Base-by-base conservation (phyloP, 2,797 vertebrate species). In the Limosa lapponica region DNA sequence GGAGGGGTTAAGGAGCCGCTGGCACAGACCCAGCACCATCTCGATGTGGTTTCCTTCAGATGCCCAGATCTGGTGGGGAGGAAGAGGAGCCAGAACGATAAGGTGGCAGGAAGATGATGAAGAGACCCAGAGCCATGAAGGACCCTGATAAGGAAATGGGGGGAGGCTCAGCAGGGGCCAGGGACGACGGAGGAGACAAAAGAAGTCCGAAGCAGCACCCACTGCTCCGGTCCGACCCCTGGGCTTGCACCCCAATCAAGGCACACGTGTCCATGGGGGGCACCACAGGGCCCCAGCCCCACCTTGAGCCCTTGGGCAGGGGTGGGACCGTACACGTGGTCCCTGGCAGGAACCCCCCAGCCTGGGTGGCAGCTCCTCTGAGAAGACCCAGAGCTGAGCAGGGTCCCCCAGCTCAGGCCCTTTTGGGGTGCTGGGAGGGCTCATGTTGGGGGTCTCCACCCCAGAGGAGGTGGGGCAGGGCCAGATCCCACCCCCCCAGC, bases 261-360 rank as follows among this genome's bases (percentile, higher is more conserved):
- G 13, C 51, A 41, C 11, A 1, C 0, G 5, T 14, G 43, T 27
- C 43, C 9, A 1, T 4, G 65, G 41, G 55, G 39, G 23, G 3
- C 34, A 44, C 69, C 46, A 2, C 1, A 2, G 10, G 25, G 2
- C 34, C 46, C 32, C 71, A 62, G 48, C 48, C 48, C 48, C 16
- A 11, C 41, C 8, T 1, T 4, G 49, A 54, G 57, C 52, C 79
- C n/a, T 10, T 5, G 15, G 34, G 23, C 34, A 22, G 37, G 24
- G 9, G 6, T 36, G 61, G 32, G 75, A 8, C 13, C 7, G 14
- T 13, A 15, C 30, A 2, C 1, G 43, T 32, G 27, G 37, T 16
- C 48, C 37, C 24, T 3, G 4, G 41, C 30, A 30, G 41, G 49
- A 54, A 6, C 13, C 25, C 55, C 36, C 49, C 34, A 41, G 13